Conservation (phyloP, 92 coral and sea anemone genomes). For the Phenganax subtilis region DNA sequence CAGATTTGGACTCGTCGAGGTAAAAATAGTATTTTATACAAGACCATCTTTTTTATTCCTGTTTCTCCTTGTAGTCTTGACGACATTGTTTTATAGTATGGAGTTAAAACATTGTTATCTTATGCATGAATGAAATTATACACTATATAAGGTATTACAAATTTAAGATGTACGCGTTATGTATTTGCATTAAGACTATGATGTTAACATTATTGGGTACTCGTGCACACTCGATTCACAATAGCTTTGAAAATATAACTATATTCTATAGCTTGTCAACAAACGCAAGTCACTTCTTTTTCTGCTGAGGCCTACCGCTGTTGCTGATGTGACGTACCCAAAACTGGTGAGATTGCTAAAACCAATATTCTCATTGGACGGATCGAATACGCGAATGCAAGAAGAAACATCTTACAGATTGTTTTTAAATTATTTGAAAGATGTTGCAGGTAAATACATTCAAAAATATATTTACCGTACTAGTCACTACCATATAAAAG, state of each 20-base stretch:
- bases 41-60: too few relatives aligned
- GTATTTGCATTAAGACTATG: neutral
- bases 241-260: neutral
- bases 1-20: conserved; percentile 52
- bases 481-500: neutral
- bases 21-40: neutral
- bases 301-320: conserved; percentile 48
- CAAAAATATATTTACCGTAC: too few relatives aligned
- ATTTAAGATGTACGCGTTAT: too few relatives aligned
- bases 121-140: too few relatives aligned
- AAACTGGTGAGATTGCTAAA: conserved; percentile 45
- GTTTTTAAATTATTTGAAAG: conserved; percentile 56
- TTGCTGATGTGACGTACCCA: conserved; percentile 42
- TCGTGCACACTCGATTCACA: neutral
- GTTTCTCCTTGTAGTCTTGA: too few relatives aligned
- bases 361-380: conserved; percentile 47
- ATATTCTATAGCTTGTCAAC: conserved; percentile 41
- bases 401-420: conserved; percentile 47
- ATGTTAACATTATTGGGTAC: neutral
- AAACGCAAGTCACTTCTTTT: conserved; percentile 43
- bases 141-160: too few relatives aligned
- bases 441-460: conserved; percentile 45
- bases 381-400: conserved; percentile 33
- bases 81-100: too few relatives aligned
- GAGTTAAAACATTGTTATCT: too few relatives aligned